Base-by-base conservation (phyloP, 2,797 vertebrate genomes). In the Pempheris klunzingeri region DNA sequence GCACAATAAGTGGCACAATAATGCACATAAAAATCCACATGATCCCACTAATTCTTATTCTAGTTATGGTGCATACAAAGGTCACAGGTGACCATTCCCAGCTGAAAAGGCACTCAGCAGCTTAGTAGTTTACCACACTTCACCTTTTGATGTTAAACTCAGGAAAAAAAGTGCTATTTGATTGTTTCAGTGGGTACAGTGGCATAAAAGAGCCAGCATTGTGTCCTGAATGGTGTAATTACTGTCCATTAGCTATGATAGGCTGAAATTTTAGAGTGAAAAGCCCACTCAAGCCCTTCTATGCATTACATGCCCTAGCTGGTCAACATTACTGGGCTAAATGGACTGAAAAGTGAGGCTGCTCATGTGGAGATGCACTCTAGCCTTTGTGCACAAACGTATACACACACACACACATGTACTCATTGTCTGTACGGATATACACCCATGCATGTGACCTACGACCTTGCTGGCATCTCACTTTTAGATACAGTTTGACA, bases 241-340 rank as follows among this genome's bases (percentile, higher is more conserved):
- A 81, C 44, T 66, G 67, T 76, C 85, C 82, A 77, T 90, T 87
- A 80, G 78, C 58, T 43, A n/a, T 61, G 74, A 84, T 83, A 50
- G 74, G 62, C 65, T 68, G 52, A 71, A 67, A 52, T 66, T 61
- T 61, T n/a, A 43, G 10, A 77, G 67, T 55, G 46, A 79, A 81
- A 82, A 78, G 34, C 59, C 68, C 70, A 75, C 64, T 83, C 74
- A 32, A 52, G 43, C 74, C 53, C 39, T 43, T n/a, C 6, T 68
- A 5, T 74, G 65, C 81, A 74, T 87, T 79, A 57, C 32, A 58
- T 46, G 36, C 30, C 64, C 3, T 8, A 63, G 74, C 65, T 52
- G 66, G 65, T 73, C 70, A 75, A 72, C 80, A 65, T 68, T 66
- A 44, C 62, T 52, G 64, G 46, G 49, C 53, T 79, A 73, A 91